Base-by-base conservation (phyloP, 1,140 invertebrate genomes). In the Sinella curviseta region DNA sequence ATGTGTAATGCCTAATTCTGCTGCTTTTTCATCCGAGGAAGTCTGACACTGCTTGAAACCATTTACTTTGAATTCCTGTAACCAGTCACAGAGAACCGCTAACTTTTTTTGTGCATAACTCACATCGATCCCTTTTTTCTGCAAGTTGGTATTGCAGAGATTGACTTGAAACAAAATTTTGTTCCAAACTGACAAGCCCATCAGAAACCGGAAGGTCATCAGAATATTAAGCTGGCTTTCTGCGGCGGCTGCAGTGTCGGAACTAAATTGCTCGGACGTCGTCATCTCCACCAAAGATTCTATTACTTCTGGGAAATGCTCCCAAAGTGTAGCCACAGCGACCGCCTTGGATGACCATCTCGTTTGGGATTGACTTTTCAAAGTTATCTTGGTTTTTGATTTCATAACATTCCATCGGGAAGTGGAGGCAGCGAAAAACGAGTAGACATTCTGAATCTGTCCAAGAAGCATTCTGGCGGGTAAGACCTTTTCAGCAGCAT, bases 371-470 rank as follows among this genome's bases (percentile, higher is more conserved):
- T 60, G 14, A 24, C 12, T 4, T 26, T 60, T 60, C 14, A 60
- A 24, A n/a, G n/a, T n/a, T n/a, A n/a, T n/a, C n/a, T n/a, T n/a
- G n/a, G n/a, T 12, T 8, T 48, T 48, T 12, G 8, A 12, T 48
- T 48, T 12, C 39, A 48, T n/a, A n/a, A n/a, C n/a, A n/a, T n/a
- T 55, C 78, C 78, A 79, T 24, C 78, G 30, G 14, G 70, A 31
- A 26, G 73, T 31, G 33, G 36, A 65, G 34, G 28, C 28, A 16
- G 54, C 20, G 39, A 79, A 79, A 76, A 79, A 79, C 8, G 24
- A 28, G 33, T 76, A 60, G 3, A 79, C 34, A 55, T 60, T 74
- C 35, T 76, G 73, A 20, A 79, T 57, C 8, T 26, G 24, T 30
- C 55, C 39, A 48, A 76, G 31, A 26, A 76, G 17, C 24, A 74